Conservation (phyloP, 2,797 vertebrate species). For the Galaxias olidus region DNA sequence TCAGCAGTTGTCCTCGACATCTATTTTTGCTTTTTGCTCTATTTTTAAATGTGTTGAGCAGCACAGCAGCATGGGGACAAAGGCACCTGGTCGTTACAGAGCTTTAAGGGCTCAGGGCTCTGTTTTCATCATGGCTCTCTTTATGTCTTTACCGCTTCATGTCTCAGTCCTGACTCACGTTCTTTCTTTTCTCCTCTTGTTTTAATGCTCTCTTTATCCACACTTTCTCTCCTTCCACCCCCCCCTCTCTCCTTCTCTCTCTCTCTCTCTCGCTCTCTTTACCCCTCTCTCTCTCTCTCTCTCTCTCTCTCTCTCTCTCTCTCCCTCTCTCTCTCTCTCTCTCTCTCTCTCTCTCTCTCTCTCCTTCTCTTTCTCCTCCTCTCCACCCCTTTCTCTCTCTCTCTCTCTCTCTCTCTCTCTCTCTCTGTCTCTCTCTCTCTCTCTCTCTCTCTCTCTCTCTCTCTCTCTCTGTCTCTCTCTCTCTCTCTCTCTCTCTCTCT, state of each 20-base stretch:
- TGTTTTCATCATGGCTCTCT: no score
- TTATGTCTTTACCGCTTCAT: no score
- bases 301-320: constrained; percentile 12
- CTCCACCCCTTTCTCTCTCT: constrained; percentile 22
- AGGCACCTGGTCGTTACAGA: no score
- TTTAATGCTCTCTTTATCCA: constrained; percentile 50
- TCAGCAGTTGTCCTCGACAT: constrained; percentile 89
- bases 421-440: constrained; percentile 46
- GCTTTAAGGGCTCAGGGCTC: no score
- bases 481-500: constrained; percentile 1
- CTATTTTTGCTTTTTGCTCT: constrained; percentile 88
- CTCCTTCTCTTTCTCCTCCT: constrained; percentile 17
- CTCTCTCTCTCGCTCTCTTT: constrained; percentile 4
- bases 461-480: not conserved
- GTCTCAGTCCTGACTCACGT: no score
- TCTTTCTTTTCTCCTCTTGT: no score
- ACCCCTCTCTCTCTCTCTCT: constrained; percentile 13
- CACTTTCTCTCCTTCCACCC: constrained; percentile 28
- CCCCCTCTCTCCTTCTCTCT: constrained; percentile 24
- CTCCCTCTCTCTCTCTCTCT: constrained; percentile 18
- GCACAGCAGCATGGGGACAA: no score
- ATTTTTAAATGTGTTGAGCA: no score
- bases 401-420: constrained; percentile 50
- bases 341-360: constrained; percentile 18
- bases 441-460: constrained; percentile 18